Base-by-base conservation (phyloP, 2,888 invertebrate genomes). In the Apotomis betuletana region DNA sequence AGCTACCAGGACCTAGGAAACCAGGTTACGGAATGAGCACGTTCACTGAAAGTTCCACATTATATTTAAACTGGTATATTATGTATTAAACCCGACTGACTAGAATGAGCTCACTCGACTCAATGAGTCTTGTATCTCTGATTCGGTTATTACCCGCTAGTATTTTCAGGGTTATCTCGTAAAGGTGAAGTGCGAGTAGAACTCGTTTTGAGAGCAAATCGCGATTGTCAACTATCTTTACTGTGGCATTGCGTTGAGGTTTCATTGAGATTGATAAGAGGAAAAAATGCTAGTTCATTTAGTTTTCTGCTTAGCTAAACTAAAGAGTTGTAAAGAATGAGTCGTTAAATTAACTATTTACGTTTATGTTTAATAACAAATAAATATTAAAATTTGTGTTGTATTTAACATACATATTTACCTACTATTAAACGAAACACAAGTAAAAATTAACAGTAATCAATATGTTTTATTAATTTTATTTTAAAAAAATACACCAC, bases 1-100 rank as follows among this genome's bases (percentile, higher is more conserved):
- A 62, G 94, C 92, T 77, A 95, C 94, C 83, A 96, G 90, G 79
- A 95, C 95, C 96, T 96, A 88, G 36, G 83, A 83, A 72, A 27
- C 27, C 27, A 27, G 27, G 27, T 27, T 63, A 69, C 2, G 69
- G 70, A 70, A 13, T 51, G 0, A 69, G 6, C 41, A 41, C 41
- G 41, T 41, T 41, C 41, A 41, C 41, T 41, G 4, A 5, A 41
- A 41, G 15, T 10, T 55, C 12, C 57, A 13, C 57, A 57, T 5
- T 12, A 4, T 46, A 38, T 51, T 15, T 15, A 41, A 57, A 51
- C 55, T 49, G 38, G 10, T 41, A 36, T 59, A 58, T 38, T 67
- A 55, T 1, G 41, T 41, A 41, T 54, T 61, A 52, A 46, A 27
- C 60, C 4, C 60, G 51, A 27, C 58, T 59, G 57, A 38, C 63